Evolutionary conservation across 2,113 vertebrate genomes (phyloP), one percentile per base, ranked within the genome.

Genomic region (Rhinoderma darwinii): DNA sequence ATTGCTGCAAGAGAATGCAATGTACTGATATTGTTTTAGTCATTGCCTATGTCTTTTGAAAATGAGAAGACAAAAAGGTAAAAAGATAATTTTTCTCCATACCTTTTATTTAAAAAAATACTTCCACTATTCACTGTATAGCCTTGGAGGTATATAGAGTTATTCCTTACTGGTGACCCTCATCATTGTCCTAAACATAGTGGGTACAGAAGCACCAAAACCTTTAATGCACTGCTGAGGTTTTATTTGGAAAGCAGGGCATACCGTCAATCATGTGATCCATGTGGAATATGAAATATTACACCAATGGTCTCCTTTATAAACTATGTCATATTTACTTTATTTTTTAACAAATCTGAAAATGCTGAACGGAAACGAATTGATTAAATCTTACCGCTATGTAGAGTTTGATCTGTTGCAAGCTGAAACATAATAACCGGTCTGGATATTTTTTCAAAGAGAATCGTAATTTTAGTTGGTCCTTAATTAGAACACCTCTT

Each of bases 401-500:
- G 2, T 72, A 18, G 9, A 39, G 32, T 39, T 27, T 27, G 11
- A 75, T 11, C 22, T 75, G 6, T 2, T 75, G 3, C 9, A 76
- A 27, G 74, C 74, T 44, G 30, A 50, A 50, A 12, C 43, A 27
- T 50, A 76, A 44, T 30, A 44, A 47, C 25, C 20, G 30, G 4
- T 15, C 30, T 68, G 41, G n/a, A 20, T 44, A 75, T 75, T 0
- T 1, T 74, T 43, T n/a, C 20, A 74, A 27, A 75, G 25, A n/a
- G n/a, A 76, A 76, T 76, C 9, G 11, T 59, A 12, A 63, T 63
- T 43, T 39, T 81, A 63, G 37, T 63, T 81, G 25, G 39, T 63
- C 27, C 30, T 27, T 72, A 61, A 81, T 61, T 61, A 81, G 56
- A 80, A 80, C 51, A 80, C 25, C 35, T 61, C 54, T 11, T 35